These are phyloP conservation scores for Cheilosia grossa DNA, from an alignment of 2,888 invertebrate genomes.

Conservation along the genomic window DNA sequence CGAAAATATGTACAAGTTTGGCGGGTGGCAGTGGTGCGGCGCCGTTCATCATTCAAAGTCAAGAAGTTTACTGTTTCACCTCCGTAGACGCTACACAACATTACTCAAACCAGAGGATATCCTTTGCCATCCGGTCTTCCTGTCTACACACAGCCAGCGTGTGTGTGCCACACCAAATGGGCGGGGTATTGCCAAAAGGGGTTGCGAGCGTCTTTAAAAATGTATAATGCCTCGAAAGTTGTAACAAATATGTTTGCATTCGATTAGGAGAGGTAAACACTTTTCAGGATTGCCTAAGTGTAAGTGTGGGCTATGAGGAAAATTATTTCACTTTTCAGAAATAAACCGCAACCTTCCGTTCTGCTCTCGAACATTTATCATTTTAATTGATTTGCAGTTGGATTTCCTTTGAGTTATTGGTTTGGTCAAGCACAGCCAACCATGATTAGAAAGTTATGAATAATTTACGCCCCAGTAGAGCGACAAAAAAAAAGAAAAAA, in stretches of 20 bases:
- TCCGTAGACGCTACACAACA: slow-evolving; percentile 64
- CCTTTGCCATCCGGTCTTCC: slow-evolving; percentile 41
- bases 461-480: slow-evolving; percentile 48
- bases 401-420: slow-evolving; percentile 46
- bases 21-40: slow-evolving; percentile 64
- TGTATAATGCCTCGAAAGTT: slow-evolving; percentile 41
- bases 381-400: slow-evolving; percentile 68
- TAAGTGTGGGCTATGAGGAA: not conserved
- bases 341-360: slow-evolving; percentile 41
- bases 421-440: slow-evolving; percentile 6
- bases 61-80: slow-evolving; percentile 74
- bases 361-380: slow-evolving; percentile 36
- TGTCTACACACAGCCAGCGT: not conserved
- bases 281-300: slow-evolving; percentile 25
- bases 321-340: slow-evolving; percentile 54
- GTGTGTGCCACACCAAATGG: slow-evolving; percentile 6
- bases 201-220: slow-evolving; percentile 29
- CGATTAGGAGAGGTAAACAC: slow-evolving; percentile 65
- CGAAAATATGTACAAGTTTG: slow-evolving; percentile 37
- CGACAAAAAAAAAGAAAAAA: slow-evolving; percentile 51
- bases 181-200: not conserved
- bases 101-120: slow-evolving; percentile 61
- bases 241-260: slow-evolving; percentile 65
- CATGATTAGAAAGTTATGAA: slow-evolving; percentile 61
- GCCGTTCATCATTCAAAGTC: slow-evolving; percentile 74